phyloP scores from a whole-genome alignment of 2,113 vertebrate species.

The Candoia aspera region DNA sequence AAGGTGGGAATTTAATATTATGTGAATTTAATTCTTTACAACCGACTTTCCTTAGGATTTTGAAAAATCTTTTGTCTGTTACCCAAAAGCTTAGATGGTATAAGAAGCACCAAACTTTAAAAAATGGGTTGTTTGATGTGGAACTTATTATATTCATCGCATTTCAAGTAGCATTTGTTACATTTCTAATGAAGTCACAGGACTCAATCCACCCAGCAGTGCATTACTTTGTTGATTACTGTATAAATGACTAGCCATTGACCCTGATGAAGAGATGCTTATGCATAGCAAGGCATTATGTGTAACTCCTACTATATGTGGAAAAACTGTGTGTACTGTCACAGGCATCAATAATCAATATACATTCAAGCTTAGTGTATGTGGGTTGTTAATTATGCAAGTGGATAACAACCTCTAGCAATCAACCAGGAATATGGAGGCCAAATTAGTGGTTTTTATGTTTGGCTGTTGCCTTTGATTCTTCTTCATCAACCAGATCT shows the following conservation, averaged over 20 bases:
- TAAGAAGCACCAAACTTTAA: neutral
- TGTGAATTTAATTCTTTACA: neutral
- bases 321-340: neutral
- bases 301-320: neutral
- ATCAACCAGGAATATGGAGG: neutral
- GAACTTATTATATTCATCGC: neutral
- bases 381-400: neutral
- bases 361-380: neutral
- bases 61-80: neutral
- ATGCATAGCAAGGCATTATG: neutral
- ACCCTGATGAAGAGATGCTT: neutral
- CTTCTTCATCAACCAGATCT: neutral
- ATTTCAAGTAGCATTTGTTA: neutral
- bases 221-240: neutral
- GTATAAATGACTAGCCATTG: neutral
- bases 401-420: neutral
- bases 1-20: neutral
- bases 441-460: neutral
- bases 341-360: neutral
- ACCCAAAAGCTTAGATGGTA: neutral
- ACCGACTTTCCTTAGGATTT: neutral
- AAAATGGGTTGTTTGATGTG: neutral
- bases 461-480: neutral
- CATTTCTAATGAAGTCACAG: neutral
- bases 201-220: neutral